Percentiles rank a stretch among this genome's conserved stretches.
Conservation (phyloP, 1,140 invertebrate species). For the Zaprionus vittiger region DNA sequence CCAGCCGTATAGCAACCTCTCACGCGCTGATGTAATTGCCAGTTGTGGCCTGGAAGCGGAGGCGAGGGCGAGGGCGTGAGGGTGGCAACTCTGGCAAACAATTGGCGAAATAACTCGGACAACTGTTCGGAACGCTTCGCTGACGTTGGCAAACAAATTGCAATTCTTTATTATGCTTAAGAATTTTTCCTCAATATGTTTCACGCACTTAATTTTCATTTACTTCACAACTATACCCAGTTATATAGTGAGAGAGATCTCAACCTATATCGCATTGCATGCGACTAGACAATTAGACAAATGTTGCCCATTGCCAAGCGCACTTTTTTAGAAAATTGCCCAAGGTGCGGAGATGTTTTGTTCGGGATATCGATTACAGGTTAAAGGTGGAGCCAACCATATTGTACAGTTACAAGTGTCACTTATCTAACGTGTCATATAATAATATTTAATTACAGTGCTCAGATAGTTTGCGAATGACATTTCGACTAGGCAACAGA, state of each 20-base stretch:
- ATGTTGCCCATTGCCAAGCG: constrained; percentile 16
- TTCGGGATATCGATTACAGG: constrained; percentile 48
- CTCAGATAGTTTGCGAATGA: background rate
- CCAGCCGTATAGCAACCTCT: background rate
- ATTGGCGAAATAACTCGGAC: background rate
- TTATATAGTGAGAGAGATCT: background rate
- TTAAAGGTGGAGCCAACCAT: constrained; percentile 41
- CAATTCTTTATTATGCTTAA: constrained; percentile 21
- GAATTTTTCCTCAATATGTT: constrained; percentile 28
- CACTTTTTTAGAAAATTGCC: constrained; percentile 2
- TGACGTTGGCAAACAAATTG: constrained; percentile 53
- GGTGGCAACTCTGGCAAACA: background rate
- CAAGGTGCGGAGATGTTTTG: constrained; percentile 34
- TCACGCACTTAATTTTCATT: constrained; percentile 21
- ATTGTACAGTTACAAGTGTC: background rate
- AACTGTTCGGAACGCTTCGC: constrained; percentile 43
- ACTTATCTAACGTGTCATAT: constrained; percentile 14
- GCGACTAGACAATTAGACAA: constrained; percentile 10
- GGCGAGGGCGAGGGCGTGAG: no score
- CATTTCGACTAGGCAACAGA: background rate
- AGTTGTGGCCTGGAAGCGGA: no score
- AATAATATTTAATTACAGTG: constrained; percentile 12
- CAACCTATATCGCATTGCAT: background rate
- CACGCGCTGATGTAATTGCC: background rate
- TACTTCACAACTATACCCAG: background rate